These are phyloP conservation scores for Hypotaenidia okinawae DNA, from an alignment of 2,797 vertebrate genomes.

Conservation along the genomic window DNA sequence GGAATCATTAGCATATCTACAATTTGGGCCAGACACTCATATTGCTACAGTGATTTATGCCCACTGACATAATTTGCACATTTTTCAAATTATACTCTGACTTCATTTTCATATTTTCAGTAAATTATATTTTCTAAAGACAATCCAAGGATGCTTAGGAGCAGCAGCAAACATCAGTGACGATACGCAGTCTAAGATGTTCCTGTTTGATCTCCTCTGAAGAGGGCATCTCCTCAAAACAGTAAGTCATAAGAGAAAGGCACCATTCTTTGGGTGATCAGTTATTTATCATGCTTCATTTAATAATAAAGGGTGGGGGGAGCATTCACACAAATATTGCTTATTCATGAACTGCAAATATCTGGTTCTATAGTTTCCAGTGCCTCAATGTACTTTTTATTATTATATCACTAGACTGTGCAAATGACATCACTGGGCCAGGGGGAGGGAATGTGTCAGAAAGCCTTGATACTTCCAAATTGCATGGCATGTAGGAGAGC, in stretches of 20 bases:
- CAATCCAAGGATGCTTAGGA: not conserved
- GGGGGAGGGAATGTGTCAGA: not conserved
- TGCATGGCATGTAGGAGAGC: fast-evolving
- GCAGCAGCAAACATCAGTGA: not conserved
- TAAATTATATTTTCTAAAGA: not conserved
- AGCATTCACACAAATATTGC: not conserved
- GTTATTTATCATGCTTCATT: not conserved
- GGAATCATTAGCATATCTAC: not conserved
- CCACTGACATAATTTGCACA: not conserved
- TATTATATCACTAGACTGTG: not conserved
- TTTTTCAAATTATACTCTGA: not conserved
- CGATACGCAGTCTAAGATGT: not conserved
- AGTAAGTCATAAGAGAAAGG: not conserved
- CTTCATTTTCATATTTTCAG: not conserved
- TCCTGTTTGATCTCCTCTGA: not conserved
- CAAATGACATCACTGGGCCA: fast-evolving
- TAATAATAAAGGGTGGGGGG: not conserved
- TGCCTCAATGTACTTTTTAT: not conserved
- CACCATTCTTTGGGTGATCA: not conserved
- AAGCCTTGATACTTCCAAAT: not conserved
- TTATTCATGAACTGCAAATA: not conserved
- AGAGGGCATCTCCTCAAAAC: not conserved
- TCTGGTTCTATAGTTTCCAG: not conserved
- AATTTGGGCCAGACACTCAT: not conserved
- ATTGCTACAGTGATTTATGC: not conserved